These are phyloP conservation scores for Cylloceria caligata DNA, from an alignment of 2,888 invertebrate genomes.

Conservation along the genomic window DNA sequence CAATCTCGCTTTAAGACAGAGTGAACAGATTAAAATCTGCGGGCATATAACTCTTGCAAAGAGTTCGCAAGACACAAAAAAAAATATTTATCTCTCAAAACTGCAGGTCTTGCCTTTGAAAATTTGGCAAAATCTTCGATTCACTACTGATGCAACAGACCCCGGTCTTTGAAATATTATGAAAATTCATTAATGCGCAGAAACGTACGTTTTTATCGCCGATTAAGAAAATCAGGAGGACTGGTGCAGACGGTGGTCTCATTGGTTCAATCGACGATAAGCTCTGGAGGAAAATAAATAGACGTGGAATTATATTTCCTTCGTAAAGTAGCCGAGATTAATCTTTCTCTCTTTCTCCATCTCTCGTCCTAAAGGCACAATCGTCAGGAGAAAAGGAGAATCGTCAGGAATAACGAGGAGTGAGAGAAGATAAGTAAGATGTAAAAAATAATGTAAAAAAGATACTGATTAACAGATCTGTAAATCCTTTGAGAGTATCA, in stretches of 20 bases:
- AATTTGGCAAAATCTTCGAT: not conserved
- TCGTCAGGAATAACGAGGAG: not conserved
- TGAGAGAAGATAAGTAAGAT: constrained; percentile 30
- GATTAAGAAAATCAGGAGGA: constrained; percentile 21
- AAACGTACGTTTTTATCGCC: constrained; percentile 47
- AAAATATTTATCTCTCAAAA: not conserved
- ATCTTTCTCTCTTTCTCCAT: not conserved
- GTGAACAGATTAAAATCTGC: constrained; percentile 17
- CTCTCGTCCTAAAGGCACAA: not conserved
- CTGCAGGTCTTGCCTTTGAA: not conserved
- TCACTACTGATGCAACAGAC: not conserved
- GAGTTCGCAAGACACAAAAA: not conserved
- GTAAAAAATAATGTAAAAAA: constrained; percentile 9
- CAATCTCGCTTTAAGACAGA: not conserved
- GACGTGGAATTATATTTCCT: constrained; percentile 23
- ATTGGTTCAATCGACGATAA: constrained; percentile 13
- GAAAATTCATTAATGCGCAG: constrained; percentile 44
- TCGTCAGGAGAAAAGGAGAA: too few species aligned
- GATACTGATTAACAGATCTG: constrained; percentile 33
- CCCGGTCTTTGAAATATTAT: not conserved
- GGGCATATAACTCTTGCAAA: not conserved
- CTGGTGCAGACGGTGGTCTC: not conserved
- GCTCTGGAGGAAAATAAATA: not conserved
- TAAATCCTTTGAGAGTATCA: constrained; percentile 38
- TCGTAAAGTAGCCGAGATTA: constrained; percentile 30